Conservation (phyloP, 2,797 vertebrate species). For the Pangasius macronema region DNA sequence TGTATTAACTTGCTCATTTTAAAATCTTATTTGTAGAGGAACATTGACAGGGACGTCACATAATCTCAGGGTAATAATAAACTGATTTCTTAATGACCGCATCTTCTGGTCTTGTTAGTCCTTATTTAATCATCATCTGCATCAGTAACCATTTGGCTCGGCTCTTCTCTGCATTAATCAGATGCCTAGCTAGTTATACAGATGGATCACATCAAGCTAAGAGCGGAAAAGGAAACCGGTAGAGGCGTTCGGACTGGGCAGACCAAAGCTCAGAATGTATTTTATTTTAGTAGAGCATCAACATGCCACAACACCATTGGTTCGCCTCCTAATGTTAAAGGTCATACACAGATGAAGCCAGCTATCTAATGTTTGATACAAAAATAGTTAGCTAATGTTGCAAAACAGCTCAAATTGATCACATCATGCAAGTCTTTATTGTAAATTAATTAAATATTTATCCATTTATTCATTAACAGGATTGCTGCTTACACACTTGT, state of each 20-base stretch:
- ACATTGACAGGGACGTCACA: background rate
- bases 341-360: background rate
- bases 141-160: background rate
- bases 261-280: background rate
- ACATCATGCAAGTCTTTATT: background rate
- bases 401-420: background rate
- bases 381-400: background rate
- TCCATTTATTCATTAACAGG: background rate
- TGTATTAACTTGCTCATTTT: background rate
- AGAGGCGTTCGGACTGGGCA: background rate
- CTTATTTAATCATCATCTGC: background rate
- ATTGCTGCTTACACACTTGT: background rate
- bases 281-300: background rate
- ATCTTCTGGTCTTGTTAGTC: background rate
- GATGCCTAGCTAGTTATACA: background rate
- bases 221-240: too few relatives aligned
- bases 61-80: background rate
- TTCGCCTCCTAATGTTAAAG: background rate
- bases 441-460: background rate
- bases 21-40: background rate
- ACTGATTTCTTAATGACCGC: background rate
- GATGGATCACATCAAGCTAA: background rate
- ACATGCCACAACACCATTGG: background rate
- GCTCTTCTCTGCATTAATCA: background rate
- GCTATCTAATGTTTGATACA: background rate